A percentile compares a stretch with the other conserved stretches of the same genome.
Conservation (phyloP, 2,797 vertebrate species). For the Gorsachius magnificus region DNA sequence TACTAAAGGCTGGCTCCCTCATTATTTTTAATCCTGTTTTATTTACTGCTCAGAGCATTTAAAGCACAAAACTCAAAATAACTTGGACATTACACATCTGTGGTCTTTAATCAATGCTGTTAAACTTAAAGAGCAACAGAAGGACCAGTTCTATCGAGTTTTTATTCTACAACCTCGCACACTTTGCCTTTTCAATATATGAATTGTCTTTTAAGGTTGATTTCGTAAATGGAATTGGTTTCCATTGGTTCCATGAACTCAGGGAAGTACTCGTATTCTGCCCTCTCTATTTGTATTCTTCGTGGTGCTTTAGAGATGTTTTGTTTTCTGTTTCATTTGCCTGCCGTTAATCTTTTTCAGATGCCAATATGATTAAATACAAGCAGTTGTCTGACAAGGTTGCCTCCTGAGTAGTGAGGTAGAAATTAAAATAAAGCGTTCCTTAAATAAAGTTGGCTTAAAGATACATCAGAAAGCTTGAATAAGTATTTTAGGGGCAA, state of each 20-base stretch:
- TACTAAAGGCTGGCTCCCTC: not conserved
- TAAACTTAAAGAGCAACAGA: conserved; percentile 6
- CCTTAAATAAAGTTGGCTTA: not conserved
- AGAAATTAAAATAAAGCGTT: not conserved
- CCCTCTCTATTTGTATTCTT: not conserved
- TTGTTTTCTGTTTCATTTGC: conserved; percentile 21
- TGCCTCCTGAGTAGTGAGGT: not conserved
- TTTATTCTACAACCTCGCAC: not conserved
- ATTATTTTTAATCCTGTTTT: conserved; percentile 21
- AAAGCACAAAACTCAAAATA: conserved; percentile 45
- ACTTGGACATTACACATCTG: not conserved
- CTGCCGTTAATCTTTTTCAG: conserved; percentile 25
- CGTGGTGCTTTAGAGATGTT: not conserved
- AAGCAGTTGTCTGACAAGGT: not conserved
- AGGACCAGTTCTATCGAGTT: not conserved
- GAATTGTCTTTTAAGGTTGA: not conserved
- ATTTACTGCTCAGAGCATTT: conserved; percentile 3
- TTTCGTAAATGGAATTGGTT: not conserved
- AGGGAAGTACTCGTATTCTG: not conserved
- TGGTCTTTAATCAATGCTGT: not conserved
- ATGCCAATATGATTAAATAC: not conserved
- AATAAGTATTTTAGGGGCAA: not conserved
- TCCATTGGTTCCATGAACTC: not conserved
- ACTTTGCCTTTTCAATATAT: not conserved
- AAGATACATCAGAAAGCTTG: not conserved